Evolutionary conservation across 2,888 invertebrate species (phyloP).

Genomic region (Drosophila demipolita): DNA sequence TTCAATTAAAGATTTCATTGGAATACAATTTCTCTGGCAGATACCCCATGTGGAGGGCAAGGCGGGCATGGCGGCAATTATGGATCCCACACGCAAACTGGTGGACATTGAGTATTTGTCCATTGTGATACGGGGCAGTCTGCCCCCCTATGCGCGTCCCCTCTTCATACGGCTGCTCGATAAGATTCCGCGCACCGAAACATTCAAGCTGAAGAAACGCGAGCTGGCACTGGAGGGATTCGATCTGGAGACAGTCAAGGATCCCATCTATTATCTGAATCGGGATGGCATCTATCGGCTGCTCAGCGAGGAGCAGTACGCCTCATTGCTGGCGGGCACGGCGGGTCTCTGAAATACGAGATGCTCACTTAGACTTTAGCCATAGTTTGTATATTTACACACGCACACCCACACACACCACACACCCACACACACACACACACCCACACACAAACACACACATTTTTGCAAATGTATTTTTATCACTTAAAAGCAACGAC

Average conservation of each 20-base stretch:
- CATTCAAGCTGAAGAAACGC: slow-evolving; percentile 96
- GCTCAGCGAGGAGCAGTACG: slow-evolving; percentile 86
- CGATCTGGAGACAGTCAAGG: slow-evolving; percentile 89
- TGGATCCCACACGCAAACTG: slow-evolving; percentile 87
- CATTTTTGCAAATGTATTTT: slow-evolving; percentile 34
- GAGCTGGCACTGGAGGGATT: slow-evolving; percentile 94
- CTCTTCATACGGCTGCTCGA: slow-evolving; percentile 93
- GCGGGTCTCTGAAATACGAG: slow-evolving; percentile 85
- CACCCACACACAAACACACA: neutral
- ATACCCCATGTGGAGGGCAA: slow-evolving; percentile 93
- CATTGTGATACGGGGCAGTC: slow-evolving; percentile 88
- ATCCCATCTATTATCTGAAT: slow-evolving; percentile 90
- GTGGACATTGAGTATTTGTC: slow-evolving; percentile 88
- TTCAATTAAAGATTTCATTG: no score
- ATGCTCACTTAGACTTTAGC: slow-evolving; percentile 15
- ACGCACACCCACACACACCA: slow-evolving; percentile 12
- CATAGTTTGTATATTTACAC: slow-evolving; percentile 30
- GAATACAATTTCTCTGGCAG: slow-evolving; percentile 84
- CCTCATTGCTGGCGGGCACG: slow-evolving; percentile 86
- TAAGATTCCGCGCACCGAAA: slow-evolving; percentile 93
- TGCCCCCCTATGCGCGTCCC: slow-evolving; percentile 95
- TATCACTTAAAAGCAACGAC: slow-evolving; percentile 55
- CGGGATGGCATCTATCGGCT: slow-evolving; percentile 86
- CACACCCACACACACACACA: slow-evolving; percentile 1
- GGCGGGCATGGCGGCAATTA: slow-evolving; percentile 97